These are phyloP conservation scores for Menidia beryllina DNA, from an alignment of 2,113 vertebrate genomes.

Conservation along the genomic window DNA sequence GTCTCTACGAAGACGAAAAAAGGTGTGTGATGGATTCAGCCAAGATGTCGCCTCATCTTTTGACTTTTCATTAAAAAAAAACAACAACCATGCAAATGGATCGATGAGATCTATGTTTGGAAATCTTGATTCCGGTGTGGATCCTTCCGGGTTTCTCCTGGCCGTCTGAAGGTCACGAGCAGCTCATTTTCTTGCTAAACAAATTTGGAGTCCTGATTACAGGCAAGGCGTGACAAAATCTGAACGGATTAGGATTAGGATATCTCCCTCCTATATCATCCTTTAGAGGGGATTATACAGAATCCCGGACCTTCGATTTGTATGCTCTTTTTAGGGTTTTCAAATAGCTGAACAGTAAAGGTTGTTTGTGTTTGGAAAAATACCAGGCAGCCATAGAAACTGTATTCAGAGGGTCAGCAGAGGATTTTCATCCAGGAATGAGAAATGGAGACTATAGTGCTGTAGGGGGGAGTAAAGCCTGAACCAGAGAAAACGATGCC, in stretches of 20 bases:
- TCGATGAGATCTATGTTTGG: too few relatives aligned
- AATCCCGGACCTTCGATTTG: not conserved
- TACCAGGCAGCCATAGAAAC: not conserved
- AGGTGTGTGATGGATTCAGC: rapidly evolving
- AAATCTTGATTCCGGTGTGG: not conserved
- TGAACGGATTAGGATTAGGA: conserved; percentile 49
- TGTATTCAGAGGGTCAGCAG: not conserved
- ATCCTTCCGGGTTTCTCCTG: not conserved
- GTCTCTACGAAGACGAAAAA: not conserved
- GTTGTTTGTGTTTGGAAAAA: not conserved
- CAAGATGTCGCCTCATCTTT: not conserved
- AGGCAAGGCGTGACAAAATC: conserved; percentile 46
- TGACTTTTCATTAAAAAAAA: too few relatives aligned
- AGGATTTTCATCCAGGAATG: not conserved
- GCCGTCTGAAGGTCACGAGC: conserved; percentile 36
- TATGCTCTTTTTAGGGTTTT: not conserved
- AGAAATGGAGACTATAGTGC: not conserved
- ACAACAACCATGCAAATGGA: too few relatives aligned
- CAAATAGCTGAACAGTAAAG: not conserved
- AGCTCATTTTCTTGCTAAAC: not conserved
- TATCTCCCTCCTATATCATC: too few relatives aligned
- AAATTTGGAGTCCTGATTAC: conserved; percentile 39
- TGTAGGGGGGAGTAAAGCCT: not conserved
- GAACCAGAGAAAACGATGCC: conserved; percentile 14
- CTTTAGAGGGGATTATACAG: conserved; percentile 18